Evolutionary conservation across 2,888 invertebrate genomes (phyloP).

Genomic region (Acrocyrtus sp.): DNA sequence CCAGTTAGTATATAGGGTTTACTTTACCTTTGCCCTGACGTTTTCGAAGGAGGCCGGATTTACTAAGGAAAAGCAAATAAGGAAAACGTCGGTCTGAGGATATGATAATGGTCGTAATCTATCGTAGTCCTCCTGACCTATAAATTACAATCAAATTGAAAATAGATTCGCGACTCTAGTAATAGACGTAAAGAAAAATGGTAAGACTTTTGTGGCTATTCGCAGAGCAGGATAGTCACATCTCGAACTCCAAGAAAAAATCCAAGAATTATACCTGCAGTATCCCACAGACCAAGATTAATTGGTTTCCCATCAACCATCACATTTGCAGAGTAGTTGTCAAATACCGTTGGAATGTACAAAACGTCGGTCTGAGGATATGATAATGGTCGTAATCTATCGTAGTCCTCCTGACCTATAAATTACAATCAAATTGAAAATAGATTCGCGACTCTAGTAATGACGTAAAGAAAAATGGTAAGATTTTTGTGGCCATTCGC

Average conservation of each 20-base stretch:
- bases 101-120: conserved; percentile 94
- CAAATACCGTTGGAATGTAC: conserved; percentile 66
- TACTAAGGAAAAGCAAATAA: conserved; percentile 98
- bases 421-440: too few relatives aligned
- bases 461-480: conserved; percentile 86
- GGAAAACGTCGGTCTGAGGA: conserved; percentile 98
- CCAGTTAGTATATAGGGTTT: too few relatives aligned
- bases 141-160: not conserved
- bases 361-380: conserved; percentile 99
- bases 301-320: conserved; percentile 99
- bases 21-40: conserved; percentile 93
- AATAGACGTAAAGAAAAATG: too few relatives aligned
- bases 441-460: too few relatives aligned
- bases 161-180: too few relatives aligned
- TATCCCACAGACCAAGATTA: conserved; percentile 95
- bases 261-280: too few relatives aligned
- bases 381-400: conserved; percentile 91
- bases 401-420: conserved; percentile 98
- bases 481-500: conserved; percentile 88
- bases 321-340: conserved; percentile 99
- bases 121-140: conserved; percentile 69
- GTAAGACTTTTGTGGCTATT: too few relatives aligned
- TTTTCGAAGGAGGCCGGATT: conserved; percentile 99
- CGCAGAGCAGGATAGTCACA: too few relatives aligned
- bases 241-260: too few relatives aligned